Base-by-base conservation (phyloP, 1,140 invertebrate genomes). In the Drosophila elegans region DNA sequence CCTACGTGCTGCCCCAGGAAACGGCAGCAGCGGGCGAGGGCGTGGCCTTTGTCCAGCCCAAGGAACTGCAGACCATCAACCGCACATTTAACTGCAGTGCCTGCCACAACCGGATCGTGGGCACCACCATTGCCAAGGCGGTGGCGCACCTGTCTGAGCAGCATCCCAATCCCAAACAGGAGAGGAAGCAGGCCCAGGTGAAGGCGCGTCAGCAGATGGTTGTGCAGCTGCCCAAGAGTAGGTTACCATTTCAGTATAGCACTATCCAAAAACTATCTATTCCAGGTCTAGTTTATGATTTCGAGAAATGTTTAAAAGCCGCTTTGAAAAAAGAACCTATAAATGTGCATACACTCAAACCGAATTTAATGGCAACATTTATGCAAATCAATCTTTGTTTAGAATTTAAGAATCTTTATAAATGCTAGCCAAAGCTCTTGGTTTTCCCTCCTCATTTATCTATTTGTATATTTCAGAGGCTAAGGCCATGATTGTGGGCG, bases 191-290 rank as follows among this genome's bases (percentile, higher is more conserved):
- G 0, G 75, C 66, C 0, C 46, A 62, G 7, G 79, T 76, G 16
- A 72, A 85, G 46, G 81, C 81, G 12, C 78, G 75, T n/a, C 44
- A 68, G 4, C 62, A 64, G 7, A 54, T 69, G 13, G 53, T 46
- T 5, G 12, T 76, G n/a, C 69, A 68, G 21, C 45, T 91, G 25
- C 88, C 88, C 16, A 90, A 91, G 27, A 90, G 89, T 91, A 68
- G 68, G 74, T 52, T n/a, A n/a, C 5, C 3, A 16, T 9, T 42
- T 7, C 25, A 32, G 29, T 32, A 7, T 32, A 32, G 7, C 6
- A 32, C 29, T 7, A 32, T 32, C 6, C 29, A 32, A 3, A 32
- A 32, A 32, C 29, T 0, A 21, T 32, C 7, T 32, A 32, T 32
- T 7, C 3, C 29, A 5, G 29, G 6, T 32, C 29, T 1, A 4